phyloP scores from a whole-genome alignment of 2,888 invertebrate species.

The Eremobia ochroleuca region DNA sequence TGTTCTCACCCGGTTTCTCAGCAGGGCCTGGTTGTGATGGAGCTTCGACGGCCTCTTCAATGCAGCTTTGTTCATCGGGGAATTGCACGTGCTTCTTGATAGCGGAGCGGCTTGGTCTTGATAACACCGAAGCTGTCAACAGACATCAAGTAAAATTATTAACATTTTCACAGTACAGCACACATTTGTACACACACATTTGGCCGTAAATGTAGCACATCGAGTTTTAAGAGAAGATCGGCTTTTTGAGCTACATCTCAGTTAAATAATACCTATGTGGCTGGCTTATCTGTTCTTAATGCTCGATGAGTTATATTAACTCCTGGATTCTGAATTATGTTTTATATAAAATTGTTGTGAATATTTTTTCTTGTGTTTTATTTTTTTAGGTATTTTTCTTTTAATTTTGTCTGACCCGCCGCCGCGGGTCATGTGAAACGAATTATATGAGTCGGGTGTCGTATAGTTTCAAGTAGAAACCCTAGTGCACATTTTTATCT shows the following conservation, averaged over 20 bases:
- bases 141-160: slow-evolving; percentile 6
- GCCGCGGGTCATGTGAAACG: neutral
- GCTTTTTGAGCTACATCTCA: neutral
- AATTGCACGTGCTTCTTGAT: slow-evolving; percentile 94
- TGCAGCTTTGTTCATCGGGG: slow-evolving; percentile 90
- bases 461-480: neutral
- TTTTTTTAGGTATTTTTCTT: neutral
- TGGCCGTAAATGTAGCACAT: neutral
- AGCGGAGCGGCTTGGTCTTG: slow-evolving; percentile 86
- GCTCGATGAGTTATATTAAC: neutral
- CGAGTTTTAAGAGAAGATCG: neutral
- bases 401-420: neutral
- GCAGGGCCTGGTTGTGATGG: slow-evolving; percentile 66
- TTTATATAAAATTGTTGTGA: too few relatives aligned
- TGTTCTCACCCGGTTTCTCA: slow-evolving; percentile 80
- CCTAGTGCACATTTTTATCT: neutral
- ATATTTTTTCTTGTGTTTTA: neutral
- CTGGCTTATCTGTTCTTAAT: neutral
- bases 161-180: neutral
- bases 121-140: slow-evolving; percentile 84
- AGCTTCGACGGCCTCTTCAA: slow-evolving; percentile 81
- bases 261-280: neutral
- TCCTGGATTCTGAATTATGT: too few relatives aligned
- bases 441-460: neutral
- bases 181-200: too few relatives aligned